A percentile compares a stretch with the other conserved stretches of the same genome.
Conservation (phyloP, 1,140 invertebrate genomes). For the Bombus vancouverensis region DNA sequence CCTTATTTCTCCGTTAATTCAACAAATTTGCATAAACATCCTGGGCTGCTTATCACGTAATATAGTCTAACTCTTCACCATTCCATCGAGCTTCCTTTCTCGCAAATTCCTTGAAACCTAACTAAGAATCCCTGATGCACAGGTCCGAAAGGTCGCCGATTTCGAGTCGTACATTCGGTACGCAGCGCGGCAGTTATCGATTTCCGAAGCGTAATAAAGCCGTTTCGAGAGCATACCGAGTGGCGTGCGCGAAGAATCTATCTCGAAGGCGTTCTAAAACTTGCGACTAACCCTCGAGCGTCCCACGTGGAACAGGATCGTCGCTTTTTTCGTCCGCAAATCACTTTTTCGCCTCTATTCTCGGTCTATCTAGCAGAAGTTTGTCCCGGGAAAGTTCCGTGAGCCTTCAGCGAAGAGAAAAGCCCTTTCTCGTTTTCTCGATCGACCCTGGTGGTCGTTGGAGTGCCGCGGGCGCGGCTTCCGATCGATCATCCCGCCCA, state of each 20-base stretch:
- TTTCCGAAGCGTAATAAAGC: constrained; percentile 46
- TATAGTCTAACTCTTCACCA: too few relatives aligned
- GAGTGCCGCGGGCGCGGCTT: constrained; percentile 31
- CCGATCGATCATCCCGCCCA: constrained; percentile 71
- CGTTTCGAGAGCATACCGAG: not conserved
- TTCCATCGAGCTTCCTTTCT: not conserved
- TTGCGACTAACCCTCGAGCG: not conserved
- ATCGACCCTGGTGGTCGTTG: not conserved
- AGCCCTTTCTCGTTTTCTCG: not conserved
- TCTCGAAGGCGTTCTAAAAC: constrained; percentile 24
- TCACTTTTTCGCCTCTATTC: constrained; percentile 38
- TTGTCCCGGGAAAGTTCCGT: not conserved
- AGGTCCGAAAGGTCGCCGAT: not conserved
- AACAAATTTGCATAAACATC: too few relatives aligned
- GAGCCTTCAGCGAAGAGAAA: not conserved
- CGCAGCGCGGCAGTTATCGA: constrained; percentile 24
- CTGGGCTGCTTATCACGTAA: too few relatives aligned
- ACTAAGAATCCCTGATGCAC: too few relatives aligned
- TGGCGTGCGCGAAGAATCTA: constrained; percentile 4
- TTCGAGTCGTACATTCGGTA: not conserved
- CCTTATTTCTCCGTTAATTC: too few relatives aligned
- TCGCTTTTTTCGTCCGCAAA: constrained; percentile 31
- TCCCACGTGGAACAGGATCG: not conserved
- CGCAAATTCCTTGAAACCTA: not conserved
- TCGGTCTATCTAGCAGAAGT: constrained; percentile 6